These are phyloP conservation scores for Lasioglossum vierecki DNA, from an alignment of 2,888 invertebrate genomes.

Conservation along the genomic window DNA sequence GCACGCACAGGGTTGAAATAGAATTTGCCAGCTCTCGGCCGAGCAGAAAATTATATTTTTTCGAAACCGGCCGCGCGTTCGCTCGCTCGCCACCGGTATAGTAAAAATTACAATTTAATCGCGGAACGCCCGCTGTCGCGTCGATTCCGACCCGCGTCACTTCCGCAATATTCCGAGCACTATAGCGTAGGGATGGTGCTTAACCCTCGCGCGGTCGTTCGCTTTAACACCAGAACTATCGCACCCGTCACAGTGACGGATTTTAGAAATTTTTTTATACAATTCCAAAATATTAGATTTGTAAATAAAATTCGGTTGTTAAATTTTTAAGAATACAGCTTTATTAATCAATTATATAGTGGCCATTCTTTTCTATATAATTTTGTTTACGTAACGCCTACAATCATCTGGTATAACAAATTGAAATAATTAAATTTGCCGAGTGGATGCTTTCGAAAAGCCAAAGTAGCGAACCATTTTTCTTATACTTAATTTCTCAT, in stretches of 20 bases:
- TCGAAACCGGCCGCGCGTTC: neutral
- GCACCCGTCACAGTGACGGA: neutral
- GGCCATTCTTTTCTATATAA: too few species aligned
- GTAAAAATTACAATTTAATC: constrained; percentile 39
- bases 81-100: constrained; percentile 5
- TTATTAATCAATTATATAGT: too few species aligned
- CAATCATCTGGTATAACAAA: too few species aligned
- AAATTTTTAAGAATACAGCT: too few species aligned
- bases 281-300: neutral
- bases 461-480: too few species aligned
- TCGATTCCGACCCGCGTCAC: too few species aligned
- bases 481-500: too few species aligned
- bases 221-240: neutral
- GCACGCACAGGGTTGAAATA: constrained; percentile 13
- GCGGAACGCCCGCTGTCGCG: neutral
- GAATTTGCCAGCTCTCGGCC: constrained; percentile 34
- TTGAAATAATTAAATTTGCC: too few species aligned
- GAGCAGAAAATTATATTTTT: constrained; percentile 51
- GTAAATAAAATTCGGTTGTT: too few species aligned
- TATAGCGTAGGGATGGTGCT: neutral
- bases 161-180: neutral
- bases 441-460: too few species aligned
- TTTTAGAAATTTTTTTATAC: neutral
- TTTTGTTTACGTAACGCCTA: too few species aligned
- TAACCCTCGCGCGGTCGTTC: neutral